These are phyloP conservation scores for Rattus rattus DNA, from an alignment of 2,113 vertebrate species.

Conservation along the genomic window DNA sequence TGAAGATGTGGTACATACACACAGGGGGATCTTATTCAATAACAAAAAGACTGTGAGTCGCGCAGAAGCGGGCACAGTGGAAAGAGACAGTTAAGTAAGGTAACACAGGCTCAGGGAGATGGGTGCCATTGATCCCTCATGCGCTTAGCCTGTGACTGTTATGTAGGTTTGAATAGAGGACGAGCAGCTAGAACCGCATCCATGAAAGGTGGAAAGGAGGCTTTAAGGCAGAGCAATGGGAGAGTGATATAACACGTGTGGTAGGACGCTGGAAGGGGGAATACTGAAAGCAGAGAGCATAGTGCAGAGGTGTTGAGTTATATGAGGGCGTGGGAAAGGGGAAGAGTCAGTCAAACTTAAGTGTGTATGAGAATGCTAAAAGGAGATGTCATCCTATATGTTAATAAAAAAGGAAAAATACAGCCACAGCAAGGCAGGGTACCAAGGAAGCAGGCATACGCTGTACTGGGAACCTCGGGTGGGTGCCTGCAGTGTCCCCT, in stretches of 20 bases:
- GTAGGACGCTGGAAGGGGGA: background rate
- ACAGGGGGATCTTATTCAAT: background rate
- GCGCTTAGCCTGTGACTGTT: background rate
- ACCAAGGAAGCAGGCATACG: background rate
- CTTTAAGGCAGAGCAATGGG: background rate
- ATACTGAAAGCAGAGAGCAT: background rate
- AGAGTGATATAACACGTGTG: background rate
- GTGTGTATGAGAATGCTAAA: background rate
- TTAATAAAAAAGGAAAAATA: background rate
- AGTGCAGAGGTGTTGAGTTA: too few relatives aligned
- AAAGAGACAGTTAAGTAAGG: background rate
- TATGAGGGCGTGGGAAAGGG: background rate
- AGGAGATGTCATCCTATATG: background rate
- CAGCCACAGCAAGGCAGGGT: background rate
- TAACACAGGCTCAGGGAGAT: background rate
- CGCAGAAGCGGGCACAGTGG: background rate
- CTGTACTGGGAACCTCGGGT: background rate
- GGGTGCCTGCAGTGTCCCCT: background rate
- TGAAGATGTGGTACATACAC: background rate
- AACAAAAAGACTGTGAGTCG: background rate
- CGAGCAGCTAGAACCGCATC: background rate
- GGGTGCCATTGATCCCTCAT: background rate
- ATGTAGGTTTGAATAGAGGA: background rate
- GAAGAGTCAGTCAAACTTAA: background rate
- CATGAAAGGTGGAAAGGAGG: too few relatives aligned